Evolutionary conservation across 2,888 invertebrate species (phyloP).

Genomic region (Rhyacophila evoluta): DNA sequence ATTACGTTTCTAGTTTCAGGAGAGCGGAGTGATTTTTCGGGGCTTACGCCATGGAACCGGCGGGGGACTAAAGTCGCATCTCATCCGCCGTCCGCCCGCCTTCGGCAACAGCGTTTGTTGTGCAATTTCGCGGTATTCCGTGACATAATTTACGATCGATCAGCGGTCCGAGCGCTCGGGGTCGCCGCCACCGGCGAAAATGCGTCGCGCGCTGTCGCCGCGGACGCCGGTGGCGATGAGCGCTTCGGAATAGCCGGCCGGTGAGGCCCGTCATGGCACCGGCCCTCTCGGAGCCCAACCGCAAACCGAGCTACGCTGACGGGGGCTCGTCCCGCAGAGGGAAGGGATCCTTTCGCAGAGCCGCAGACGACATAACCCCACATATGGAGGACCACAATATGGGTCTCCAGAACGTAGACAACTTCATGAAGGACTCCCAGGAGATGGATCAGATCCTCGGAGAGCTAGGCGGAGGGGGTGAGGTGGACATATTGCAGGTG

Average conservation of each 20-base stretch:
- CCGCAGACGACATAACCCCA: constrained; percentile 68
- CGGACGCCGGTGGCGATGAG: constrained; percentile 39
- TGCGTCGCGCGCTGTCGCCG: constrained; percentile 33
- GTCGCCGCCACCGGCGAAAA: constrained; percentile 32
- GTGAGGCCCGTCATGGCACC: constrained; percentile 76
- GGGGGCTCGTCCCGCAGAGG: constrained; percentile 63
- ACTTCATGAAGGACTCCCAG: constrained; percentile 70
- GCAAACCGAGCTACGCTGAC: constrained; percentile 63
- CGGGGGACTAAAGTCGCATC: constrained; percentile 58
- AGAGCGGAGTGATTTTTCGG: constrained; percentile 38
- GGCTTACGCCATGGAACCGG: constrained; percentile 62
- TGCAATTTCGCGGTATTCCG: constrained; percentile 58
- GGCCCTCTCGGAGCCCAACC: constrained; percentile 84
- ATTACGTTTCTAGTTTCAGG: constrained; percentile 39
- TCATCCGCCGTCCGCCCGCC: constrained; percentile 4
- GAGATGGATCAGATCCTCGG: constrained; percentile 78
- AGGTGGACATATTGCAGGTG: constrained; percentile 77
- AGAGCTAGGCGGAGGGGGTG: constrained; percentile 68
- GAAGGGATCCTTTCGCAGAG: constrained; percentile 57
- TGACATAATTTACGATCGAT: constrained; percentile 55
- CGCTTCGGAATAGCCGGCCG: constrained; percentile 30
- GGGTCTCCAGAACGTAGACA: constrained; percentile 70
- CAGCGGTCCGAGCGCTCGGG: constrained; percentile 60
- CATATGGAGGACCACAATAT: constrained; percentile 74
- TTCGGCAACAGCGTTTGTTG: constrained; percentile 16